Evolutionary conservation across 2,113 vertebrate genomes (phyloP).

Genomic region (Cynopterus brachyotis): DNA sequence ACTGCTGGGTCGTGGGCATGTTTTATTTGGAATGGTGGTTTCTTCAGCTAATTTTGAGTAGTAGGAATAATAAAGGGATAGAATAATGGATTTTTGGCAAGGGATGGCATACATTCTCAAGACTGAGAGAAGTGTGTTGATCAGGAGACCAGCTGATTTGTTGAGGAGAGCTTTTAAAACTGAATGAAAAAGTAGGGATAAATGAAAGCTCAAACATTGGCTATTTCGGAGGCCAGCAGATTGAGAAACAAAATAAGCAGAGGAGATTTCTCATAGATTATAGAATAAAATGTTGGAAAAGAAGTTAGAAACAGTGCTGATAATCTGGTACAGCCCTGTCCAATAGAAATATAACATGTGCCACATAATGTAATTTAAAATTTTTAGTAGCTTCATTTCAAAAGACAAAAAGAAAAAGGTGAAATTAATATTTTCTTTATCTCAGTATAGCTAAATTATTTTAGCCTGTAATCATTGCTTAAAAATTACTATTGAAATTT

Average conservation of each 20-base stretch:
- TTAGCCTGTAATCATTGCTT: neutral
- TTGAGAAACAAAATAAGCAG: conserved; percentile 11
- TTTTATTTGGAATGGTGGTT: neutral
- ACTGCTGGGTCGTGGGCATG: neutral
- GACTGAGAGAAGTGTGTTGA: neutral
- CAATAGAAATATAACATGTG: neutral
- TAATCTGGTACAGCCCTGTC: neutral
- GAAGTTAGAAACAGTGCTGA: neutral
- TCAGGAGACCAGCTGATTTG: neutral
- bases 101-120: neutral
- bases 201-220: neutral
- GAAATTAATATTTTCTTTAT: neutral
- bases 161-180: neutral
- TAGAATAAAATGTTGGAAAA: neutral
- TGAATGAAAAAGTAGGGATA: neutral
- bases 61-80: neutral
- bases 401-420: neutral
- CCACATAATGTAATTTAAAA: neutral
- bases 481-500: neutral
- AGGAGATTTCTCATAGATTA: neutral
- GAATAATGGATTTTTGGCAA: neutral
- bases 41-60: neutral
- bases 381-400: neutral
- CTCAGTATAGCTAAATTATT: neutral
- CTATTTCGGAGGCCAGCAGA: neutral